Evolutionary conservation across 2,888 invertebrate species (phyloP), one percentile per base, ranked within the genome.

Genomic region (Scaptodrosophila latifasciaeformis): DNA sequence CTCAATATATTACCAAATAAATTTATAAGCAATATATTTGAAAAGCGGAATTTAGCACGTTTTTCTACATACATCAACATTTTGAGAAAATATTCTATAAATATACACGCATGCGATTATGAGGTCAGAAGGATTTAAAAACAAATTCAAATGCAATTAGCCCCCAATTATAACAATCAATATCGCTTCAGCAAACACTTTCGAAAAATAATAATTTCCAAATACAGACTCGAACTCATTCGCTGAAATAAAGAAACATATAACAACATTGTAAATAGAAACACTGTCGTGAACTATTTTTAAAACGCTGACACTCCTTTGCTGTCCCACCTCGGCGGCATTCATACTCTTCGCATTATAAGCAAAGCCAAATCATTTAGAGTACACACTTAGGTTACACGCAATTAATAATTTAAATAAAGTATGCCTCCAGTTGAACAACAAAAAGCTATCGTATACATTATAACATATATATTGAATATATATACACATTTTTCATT

Each of bases 1-100:
- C 57, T 52, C 46, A 64, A 64, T n/a, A n/a, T n/a, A n/a, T n/a
- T n/a, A n/a, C n/a, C n/a, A n/a, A n/a, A n/a, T n/a, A n/a, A n/a
- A n/a, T n/a, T 70, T 76, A 56, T 64, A 79, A 79, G 74, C 77
- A 77, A 79, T 70, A 65, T 59, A 62, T 61, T 64, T 54, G 54
- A 66, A 70, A 76, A 72, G 59, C 61, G 49, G 57, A 67, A 65
- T 65, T 77, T 64, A 65, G 77, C 75, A 76, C 80, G 75, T 76
- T 76, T 79, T 57, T 62, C 70, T 66, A 62, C 77, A 77, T 76
- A 74, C 79, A 77, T 77, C 67, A 75, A 75, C 72, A 70, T 76
- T 70, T 76, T 62, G 54, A 54, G 62, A 58, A 62, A 61, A 47
- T 50, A 54, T 65, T 50, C 55, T 45, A 65, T 59, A 60, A 65